Base-by-base conservation (phyloP, 2,113 vertebrate genomes). In the Polypterus bichir region DNA sequence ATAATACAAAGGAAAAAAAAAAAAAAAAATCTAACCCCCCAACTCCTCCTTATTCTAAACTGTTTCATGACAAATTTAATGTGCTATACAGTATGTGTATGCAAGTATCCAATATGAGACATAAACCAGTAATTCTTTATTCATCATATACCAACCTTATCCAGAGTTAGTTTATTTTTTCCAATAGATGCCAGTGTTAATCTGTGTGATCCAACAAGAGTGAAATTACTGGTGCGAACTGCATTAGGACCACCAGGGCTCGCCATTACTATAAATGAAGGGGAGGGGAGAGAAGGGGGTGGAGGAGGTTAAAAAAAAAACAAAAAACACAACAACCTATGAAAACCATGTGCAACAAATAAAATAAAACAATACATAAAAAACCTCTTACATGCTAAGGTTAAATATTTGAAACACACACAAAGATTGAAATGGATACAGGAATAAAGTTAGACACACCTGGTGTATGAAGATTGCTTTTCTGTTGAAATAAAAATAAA, bases 191-290 rank as follows among this genome's bases (percentile, higher is more conserved):
- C 75, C 10, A 99, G 63, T 0, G 79, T 86, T 4, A 99, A 80
- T 8, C 81, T 92, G 76, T 93, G 84, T 6, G 89, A 92, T 44
- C 92, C 96, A 11, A 95, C 89, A 9, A 97, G 86, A 59, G 70
- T 56, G 48, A 98, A 99, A 67, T 84, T 89, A 59, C 93, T 97
- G 71, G 89, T 92, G 3, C 94, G 92, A 51, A 96, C 82, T 2
- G 92, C 88, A 45, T 83, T 84, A 5, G 89, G 92, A 1, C 94
- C 92, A 4, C 91, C 88, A 0, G 94, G 94, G 68, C 94, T 97
- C 57, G 92, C 87, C 79, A 92, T 73, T 6, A 86, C 94, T 98
- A 62, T 2, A 64, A 60, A 69, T 53, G 67, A 62, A 68, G 9
- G 66, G 44, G 7, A 44, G 44, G 51, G 0, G 3, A 53, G n/a